Percentiles rank a stretch among this genome's conserved stretches.
Conservation (phyloP, 1,140 invertebrate genomes). For the Acromyrmex echinatior region DNA sequence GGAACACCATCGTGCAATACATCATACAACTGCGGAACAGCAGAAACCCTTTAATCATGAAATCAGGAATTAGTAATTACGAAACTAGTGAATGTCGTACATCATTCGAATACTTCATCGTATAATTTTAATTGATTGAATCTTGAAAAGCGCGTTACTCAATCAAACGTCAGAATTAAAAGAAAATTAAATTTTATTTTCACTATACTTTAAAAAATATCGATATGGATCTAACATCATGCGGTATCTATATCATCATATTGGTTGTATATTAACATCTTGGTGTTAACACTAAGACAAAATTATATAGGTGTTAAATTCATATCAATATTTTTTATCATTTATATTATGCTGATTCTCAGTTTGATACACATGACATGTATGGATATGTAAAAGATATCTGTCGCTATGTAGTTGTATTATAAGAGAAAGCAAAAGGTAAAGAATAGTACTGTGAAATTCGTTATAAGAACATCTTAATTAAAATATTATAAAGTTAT, state of each 20-base stretch:
- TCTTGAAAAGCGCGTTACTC: neutral
- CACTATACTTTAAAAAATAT: no score
- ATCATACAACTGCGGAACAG: constrained; percentile 25
- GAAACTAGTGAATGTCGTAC: constrained; percentile 8
- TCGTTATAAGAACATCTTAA: constrained; percentile 52
- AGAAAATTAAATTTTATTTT: neutral
- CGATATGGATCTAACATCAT: no score
- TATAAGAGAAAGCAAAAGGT: neutral
- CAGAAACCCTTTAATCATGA: constrained; percentile 35
- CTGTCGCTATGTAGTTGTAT: neutral
- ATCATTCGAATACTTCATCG: neutral
- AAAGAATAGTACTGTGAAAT: constrained; percentile 25
- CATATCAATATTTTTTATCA: no score
- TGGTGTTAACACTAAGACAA: no score
- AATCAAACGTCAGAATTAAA: neutral
- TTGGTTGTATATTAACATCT: no score
- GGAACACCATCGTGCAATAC: neutral
- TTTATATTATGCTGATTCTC: no score
- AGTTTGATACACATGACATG: neutral
- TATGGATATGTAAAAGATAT: constrained; percentile 4
- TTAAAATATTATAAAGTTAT: constrained; percentile 66
- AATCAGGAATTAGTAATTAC: constrained; percentile 45
- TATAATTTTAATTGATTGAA: constrained; percentile 37
- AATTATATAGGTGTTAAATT: no score
- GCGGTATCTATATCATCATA: no score